A percentile compares a stretch with the other conserved stretches of the same genome.
Conservation (phyloP, 1,140 invertebrate genomes). For the Anastrepha obliqua region DNA sequence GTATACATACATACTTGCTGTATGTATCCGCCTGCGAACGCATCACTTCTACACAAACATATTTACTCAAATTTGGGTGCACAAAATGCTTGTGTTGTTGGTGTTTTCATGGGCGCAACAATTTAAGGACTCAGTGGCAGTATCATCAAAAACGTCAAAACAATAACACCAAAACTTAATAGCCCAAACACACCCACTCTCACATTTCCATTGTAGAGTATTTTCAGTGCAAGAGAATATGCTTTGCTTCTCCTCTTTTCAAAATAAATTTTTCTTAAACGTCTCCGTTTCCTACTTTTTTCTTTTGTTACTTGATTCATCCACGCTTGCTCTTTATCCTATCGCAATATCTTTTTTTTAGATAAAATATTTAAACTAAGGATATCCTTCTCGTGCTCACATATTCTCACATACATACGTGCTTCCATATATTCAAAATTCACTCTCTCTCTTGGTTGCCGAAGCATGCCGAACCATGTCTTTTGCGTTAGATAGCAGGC, state of each 20-base stretch:
- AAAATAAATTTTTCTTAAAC: no score
- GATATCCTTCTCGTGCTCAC: neutral
- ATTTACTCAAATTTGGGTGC: neutral
- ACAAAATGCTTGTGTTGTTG: neutral
- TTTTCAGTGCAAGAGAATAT: no score
- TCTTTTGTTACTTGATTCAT: no score
- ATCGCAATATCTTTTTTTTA: neutral
- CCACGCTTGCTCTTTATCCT: no score
- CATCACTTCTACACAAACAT: neutral
- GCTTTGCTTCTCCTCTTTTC: no score
- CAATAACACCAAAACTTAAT: neutral
- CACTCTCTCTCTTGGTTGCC: neutral
- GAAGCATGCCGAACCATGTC: neutral
- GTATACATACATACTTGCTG: no score
- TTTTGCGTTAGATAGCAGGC: neutral
- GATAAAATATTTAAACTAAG: neutral
- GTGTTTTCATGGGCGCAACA: neutral
- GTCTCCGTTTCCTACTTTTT: no score
- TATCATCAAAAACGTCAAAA: neutral
- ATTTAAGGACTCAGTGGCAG: neutral
- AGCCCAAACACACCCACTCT: no score
- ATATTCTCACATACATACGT: neutral
- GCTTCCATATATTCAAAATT: neutral
- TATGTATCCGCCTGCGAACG: no score
- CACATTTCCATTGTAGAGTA: no score